These are phyloP conservation scores for Actinemys pallida DNA, from an alignment of 2,113 vertebrate genomes.

Conservation along the genomic window DNA sequence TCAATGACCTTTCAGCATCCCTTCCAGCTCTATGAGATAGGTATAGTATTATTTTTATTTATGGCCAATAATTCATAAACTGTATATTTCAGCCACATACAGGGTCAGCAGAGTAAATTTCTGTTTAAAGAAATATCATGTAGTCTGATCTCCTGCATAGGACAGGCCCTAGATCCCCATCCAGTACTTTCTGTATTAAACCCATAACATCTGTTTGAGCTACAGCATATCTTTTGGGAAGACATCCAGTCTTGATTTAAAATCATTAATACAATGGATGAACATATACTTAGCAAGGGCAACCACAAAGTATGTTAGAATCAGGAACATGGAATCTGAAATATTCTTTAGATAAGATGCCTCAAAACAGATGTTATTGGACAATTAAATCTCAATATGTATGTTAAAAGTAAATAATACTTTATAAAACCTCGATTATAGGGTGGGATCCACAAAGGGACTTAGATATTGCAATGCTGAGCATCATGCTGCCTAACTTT, in stretches of 20 bases:
- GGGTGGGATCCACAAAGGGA: not conserved
- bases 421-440: not conserved
- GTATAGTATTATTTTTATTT: not conserved
- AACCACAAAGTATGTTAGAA: not conserved
- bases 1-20: too few relatives aligned
- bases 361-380: not conserved
- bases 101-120: not conserved
- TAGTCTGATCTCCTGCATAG: slow-evolving; percentile 38
- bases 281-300: slow-evolving; percentile 7
- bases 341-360: not conserved
- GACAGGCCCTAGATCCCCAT: slow-evolving; percentile 55
- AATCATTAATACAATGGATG: slow-evolving; percentile 38
- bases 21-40: too few relatives aligned
- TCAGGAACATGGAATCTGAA: not conserved
- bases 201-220: slow-evolving; percentile 37
- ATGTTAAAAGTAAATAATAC: not conserved
- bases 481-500: too few relatives aligned
- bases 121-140: slow-evolving; percentile 15
- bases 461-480: too few relatives aligned
- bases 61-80: not conserved
- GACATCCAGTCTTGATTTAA: not conserved
- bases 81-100: not conserved
- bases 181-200: slow-evolving; percentile 47
- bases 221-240: slow-evolving; percentile 60
- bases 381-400: not conserved